Conservation (phyloP, 1,140 invertebrate genomes). For the Polyergus mexicanus region DNA sequence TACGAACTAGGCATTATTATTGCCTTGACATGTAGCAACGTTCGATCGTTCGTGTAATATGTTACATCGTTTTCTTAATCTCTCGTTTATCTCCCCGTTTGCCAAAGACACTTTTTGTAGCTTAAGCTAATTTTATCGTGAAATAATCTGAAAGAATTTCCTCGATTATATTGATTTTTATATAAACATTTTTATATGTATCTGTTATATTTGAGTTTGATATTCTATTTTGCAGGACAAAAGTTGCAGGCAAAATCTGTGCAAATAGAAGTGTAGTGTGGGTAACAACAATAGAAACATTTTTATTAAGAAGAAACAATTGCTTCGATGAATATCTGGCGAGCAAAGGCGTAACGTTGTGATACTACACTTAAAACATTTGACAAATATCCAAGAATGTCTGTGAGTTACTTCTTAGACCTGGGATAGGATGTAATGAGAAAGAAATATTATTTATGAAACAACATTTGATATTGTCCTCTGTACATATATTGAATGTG, state of each 20-base stretch:
- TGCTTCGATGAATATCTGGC: neutral
- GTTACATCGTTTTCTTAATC: neutral
- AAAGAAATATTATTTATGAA: slow-evolving; percentile 18
- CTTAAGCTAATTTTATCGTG: neutral
- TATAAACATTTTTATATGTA: neutral
- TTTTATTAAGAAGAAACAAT: neutral
- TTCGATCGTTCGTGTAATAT: neutral
- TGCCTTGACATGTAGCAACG: neutral
- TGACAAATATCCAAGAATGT: slow-evolving; percentile 77
- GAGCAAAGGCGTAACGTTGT: slow-evolving; percentile 44
- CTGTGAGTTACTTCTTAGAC: slow-evolving; percentile 82
- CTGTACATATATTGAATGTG: slow-evolving; percentile 29
- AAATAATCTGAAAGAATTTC: neutral
- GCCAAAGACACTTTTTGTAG: neutral
- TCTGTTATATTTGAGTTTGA: slow-evolving; percentile 35
- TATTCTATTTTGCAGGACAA: slow-evolving; percentile 64
- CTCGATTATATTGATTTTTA: neutral
- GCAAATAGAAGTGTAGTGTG: slow-evolving; percentile 46
- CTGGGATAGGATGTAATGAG: slow-evolving; percentile 79
- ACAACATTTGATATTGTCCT: slow-evolving; percentile 39
- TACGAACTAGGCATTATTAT: neutral
- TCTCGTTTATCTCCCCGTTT: neutral
- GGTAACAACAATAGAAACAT: slow-evolving; percentile 1
- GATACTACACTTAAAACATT: slow-evolving; percentile 41
- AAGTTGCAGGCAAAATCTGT: slow-evolving; percentile 8